phyloP scores from a whole-genome alignment of 1,140 invertebrate genomes.

The Kradibia gibbosae region DNA sequence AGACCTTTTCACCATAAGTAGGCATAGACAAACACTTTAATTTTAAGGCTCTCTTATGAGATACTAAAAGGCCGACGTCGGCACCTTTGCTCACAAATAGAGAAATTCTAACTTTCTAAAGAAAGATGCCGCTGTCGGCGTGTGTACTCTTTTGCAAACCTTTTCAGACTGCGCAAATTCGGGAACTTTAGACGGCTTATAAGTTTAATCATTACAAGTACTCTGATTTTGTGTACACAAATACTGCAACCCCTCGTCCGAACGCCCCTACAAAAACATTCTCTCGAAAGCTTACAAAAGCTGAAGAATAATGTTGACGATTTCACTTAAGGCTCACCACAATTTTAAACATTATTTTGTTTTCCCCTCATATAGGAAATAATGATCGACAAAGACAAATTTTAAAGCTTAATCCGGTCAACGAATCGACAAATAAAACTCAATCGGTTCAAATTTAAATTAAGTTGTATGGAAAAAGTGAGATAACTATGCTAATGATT shows the following conservation, averaged over 20 bases:
- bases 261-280: not conserved
- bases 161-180: conserved; percentile 13
- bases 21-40: conserved; percentile 61
- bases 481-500: too few relatives aligned
- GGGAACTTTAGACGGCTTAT: conserved; percentile 21
- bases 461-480: too few relatives aligned
- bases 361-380: not conserved
- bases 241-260: not conserved
- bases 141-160: not conserved
- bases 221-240: not conserved
- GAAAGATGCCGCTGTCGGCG: conserved; percentile 48
- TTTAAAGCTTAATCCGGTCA: not conserved
- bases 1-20: conserved; percentile 50
- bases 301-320: not conserved
- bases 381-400: not conserved
- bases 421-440: too few relatives aligned
- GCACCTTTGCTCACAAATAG: conserved; percentile 59
- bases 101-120: conserved; percentile 57
- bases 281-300: too few relatives aligned
- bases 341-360: conserved; percentile 11
- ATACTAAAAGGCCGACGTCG: conserved; percentile 55
- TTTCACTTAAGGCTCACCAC: not conserved
- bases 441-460: too few relatives aligned
- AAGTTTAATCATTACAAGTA: conserved; percentile 8
- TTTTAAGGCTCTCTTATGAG: conserved; percentile 40